Base-by-base conservation (phyloP, 2,113 vertebrate genomes). In the Leucopternis melanops region DNA sequence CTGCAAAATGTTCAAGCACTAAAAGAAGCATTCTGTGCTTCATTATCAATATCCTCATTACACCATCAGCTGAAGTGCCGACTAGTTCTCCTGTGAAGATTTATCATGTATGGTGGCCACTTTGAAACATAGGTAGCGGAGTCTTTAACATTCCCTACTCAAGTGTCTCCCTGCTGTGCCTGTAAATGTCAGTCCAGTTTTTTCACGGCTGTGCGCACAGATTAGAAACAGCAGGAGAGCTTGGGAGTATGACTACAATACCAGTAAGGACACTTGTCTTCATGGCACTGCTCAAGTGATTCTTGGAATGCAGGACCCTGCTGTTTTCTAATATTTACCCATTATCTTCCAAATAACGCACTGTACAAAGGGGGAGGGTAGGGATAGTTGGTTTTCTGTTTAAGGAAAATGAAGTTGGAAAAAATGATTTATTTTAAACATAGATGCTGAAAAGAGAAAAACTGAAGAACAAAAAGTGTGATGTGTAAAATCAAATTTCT, bases 251-350 rank as follows among this genome's bases (percentile, higher is more conserved):
- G 98, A 99, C 98, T 98, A 98, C 99, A 99, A 98, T 98, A 98
- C 98, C 98, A 98, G 99, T 98, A 98, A 99, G 99, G 99, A 99
- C 98, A 98, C 98, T 98, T 95, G 98, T 99, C 99, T 99, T 98
- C 98, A 98, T 98, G 98, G 98, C 98, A 97, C 98, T 97, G 98
- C 99, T 98, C 98, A 98, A 99, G 98, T 98, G 98, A 98, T 98
- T 99, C 98, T 98, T 98, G 98, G 98, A 98, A 98, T 98, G 98
- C 98, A 98, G 98, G 98, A 98, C 98, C 99, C 99, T 92, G 99
- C 99, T 99, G 99, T 98, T 99, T 99, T 99, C 99, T 99, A 99
- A 99, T 99, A 99, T 99, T 99, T 99, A 99, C 99, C n/a, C n/a
- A n/a, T n/a, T n/a, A n/a, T n/a, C n/a, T n/a, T n/a, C n/a, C n/a